phyloP scores from a whole-genome alignment of 2,113 vertebrate genomes.

The Nibea albiflora region DNA sequence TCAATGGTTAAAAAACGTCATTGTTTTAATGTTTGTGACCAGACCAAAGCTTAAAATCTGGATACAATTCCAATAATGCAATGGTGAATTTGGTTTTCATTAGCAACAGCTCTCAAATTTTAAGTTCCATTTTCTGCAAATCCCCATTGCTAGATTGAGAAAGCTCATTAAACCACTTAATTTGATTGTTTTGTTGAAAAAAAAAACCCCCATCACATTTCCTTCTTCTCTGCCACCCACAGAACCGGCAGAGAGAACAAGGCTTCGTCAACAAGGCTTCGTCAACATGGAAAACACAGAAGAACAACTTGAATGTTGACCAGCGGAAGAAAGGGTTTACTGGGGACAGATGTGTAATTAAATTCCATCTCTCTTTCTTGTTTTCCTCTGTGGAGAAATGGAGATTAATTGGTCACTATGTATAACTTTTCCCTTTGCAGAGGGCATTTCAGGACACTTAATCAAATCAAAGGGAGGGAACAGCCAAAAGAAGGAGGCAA shows the following conservation, averaged over 20 bases:
- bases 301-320: neutral
- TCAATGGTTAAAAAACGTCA: neutral
- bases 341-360: constrained; percentile 43
- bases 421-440: neutral
- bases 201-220: neutral
- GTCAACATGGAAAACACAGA: neutral
- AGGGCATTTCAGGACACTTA: constrained; percentile 33
- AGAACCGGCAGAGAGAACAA: neutral
- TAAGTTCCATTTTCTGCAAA: neutral
- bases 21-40: neutral
- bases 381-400: constrained; percentile 31
- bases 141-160: neutral
- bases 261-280: neutral
- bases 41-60: constrained; percentile 13
- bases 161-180: constrained; percentile 8
- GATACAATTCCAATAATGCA: neutral
- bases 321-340: constrained; percentile 15
- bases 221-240: neutral
- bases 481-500: neutral
- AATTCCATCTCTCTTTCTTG: constrained; percentile 16
- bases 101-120: neutral
- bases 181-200: constrained; percentile 10
- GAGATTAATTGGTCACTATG: neutral
- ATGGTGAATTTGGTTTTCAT: neutral
- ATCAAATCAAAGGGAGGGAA: neutral